Evolutionary conservation across 2,888 invertebrate genomes (phyloP).

Genomic region (Candidula unifasciata): DNA sequence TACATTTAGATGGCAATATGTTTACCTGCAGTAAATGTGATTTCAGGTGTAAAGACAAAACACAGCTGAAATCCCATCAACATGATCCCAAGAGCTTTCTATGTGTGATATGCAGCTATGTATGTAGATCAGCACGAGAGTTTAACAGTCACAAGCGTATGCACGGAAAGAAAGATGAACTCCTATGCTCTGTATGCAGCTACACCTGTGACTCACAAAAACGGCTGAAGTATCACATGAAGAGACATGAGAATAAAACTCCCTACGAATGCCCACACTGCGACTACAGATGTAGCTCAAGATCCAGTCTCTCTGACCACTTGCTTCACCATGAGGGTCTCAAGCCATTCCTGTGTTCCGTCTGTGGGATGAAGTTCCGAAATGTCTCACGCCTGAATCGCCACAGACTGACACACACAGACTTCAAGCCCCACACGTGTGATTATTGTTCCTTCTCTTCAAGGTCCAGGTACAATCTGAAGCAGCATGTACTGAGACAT

Average conservation of each 20-base stretch:
- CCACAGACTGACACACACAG: conserved; percentile 49
- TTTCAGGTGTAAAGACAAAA: conserved; percentile 27
- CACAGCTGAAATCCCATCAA: conserved; percentile 14
- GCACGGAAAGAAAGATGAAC: conserved; percentile 38
- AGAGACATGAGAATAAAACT: conserved; percentile 42
- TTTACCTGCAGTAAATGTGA: conserved; percentile 36
- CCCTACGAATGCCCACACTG: conserved; percentile 38
- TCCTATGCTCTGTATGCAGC: conserved; percentile 27
- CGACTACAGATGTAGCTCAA: conserved; percentile 45
- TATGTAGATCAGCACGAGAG: conserved; percentile 29
- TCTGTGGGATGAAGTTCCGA: conserved; percentile 50
- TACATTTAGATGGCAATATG: conserved; percentile 1
- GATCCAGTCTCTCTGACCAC: conserved; percentile 48
- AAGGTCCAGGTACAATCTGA: conserved; percentile 41
- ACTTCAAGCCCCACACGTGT: conserved; percentile 52
- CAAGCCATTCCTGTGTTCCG: conserved; percentile 47
- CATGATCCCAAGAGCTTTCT: conserved; percentile 29
- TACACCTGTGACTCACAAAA: conserved; percentile 39
- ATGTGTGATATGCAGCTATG: conserved; percentile 40
- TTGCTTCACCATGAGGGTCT: conserved; percentile 52
- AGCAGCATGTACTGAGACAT: conserved; percentile 40
- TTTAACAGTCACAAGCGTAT: conserved; percentile 40
- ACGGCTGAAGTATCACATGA: conserved; percentile 46
- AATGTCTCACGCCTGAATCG: conserved; percentile 48
- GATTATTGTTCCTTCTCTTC: conserved; percentile 43